Evolutionary conservation across 2,797 vertebrate species (phyloP).

Genomic region (Poecilia picta): DNA sequence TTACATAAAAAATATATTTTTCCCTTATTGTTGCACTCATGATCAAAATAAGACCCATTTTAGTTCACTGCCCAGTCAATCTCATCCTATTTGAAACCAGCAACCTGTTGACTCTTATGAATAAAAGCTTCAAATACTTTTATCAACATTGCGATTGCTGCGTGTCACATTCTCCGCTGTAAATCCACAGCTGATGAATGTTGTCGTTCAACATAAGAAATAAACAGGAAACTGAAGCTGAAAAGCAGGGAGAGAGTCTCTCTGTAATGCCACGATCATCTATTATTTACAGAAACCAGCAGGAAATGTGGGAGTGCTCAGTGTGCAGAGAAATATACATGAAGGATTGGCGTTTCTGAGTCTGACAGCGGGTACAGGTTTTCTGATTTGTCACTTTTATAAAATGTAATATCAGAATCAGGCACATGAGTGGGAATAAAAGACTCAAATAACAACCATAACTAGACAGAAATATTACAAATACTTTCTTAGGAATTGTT

Average conservation of each 20-base stretch:
- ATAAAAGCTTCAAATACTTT: not conserved
- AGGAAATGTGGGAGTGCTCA: slow-evolving; percentile 59
- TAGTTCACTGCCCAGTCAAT: not conserved
- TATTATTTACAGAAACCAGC: slow-evolving; percentile 73
- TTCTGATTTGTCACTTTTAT: slow-evolving; percentile 55
- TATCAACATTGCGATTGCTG: slow-evolving; percentile 35
- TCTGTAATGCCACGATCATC: slow-evolving; percentile 69
- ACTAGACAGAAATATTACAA: slow-evolving; percentile 38
- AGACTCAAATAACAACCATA: slow-evolving; percentile 35
- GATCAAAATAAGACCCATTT: not conserved
- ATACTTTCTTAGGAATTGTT: slow-evolving; percentile 22
- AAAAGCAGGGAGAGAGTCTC: slow-evolving; percentile 52
- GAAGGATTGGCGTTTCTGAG: slow-evolving; percentile 52
- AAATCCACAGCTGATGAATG: slow-evolving; percentile 52
- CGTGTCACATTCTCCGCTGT: slow-evolving; percentile 27
- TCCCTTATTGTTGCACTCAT: not conserved
- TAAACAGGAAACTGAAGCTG: slow-evolving; percentile 51
- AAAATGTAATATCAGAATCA: slow-evolving; percentile 22
- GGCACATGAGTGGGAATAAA: slow-evolving; percentile 14
- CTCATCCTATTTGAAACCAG: not conserved
- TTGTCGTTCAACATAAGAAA: slow-evolving; percentile 60
- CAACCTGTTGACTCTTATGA: not conserved
- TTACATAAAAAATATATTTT: not conserved
- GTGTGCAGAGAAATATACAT: slow-evolving; percentile 40
- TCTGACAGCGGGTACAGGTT: slow-evolving; percentile 29